Evolutionary conservation across 2,797 vertebrate species (phyloP), one percentile per base, ranked within the genome.

Genomic region (Falco rusticolus): DNA sequence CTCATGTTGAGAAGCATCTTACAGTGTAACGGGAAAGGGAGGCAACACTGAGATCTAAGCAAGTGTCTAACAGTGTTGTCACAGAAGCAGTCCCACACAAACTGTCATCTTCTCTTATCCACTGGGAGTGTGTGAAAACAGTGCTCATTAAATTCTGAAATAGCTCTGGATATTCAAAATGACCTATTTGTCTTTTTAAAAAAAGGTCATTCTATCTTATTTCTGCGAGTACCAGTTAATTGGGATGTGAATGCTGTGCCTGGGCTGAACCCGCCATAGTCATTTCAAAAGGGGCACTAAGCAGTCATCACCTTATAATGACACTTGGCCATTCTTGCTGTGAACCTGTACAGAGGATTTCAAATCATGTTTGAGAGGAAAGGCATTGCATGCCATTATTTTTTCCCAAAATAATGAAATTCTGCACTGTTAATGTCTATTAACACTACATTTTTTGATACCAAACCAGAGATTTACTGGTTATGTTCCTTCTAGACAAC

Each of bases 81-180:
- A 56, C 21, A 81, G 72, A 34, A 70, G 24, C 17, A 51, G 37
- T 45, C 54, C 48, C 9, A 20, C 33, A 34, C n/a, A 81, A 57
- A 28, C 9, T 60, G 24, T 33, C 59, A 33, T 64, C 34, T 60
- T 75, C 18, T 28, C 21, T 21, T 59, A 41, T n/a, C 16, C 21
- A 14, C 5, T 13, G 59, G 22, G 37, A 84, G 11, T 13, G 29
- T 39, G 24, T 84, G 70, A 82, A 90, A 87, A 41, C 4, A 16
- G 51, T 18, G n/a, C 59, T 93, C 81, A 79, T 94, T 93, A 92
- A 81, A 84, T 71, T 68, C 77, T 92, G 53, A 78, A 86, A 82
- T 37, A 84, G 16, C 43, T 43, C 63, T 87, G 51, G 59, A 39
- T 87, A 82, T 59, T 76, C 43, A 79, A 56, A 74, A 22, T 64